Conservation (phyloP, 2,888 invertebrate genomes). For the Myopa testacea region DNA sequence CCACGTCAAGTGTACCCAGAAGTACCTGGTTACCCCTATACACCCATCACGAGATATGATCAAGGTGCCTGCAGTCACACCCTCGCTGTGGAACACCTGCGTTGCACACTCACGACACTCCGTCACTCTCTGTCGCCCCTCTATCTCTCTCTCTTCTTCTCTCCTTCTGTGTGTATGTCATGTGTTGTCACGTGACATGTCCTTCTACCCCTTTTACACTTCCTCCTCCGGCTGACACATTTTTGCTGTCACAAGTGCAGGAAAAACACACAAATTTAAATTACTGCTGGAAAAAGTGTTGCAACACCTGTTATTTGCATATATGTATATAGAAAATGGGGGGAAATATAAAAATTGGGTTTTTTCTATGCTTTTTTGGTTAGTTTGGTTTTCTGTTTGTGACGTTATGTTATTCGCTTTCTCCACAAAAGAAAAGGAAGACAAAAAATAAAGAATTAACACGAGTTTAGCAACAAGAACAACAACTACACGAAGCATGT, state of each 20-base stretch:
- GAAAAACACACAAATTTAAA: slow-evolving; percentile 9
- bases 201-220: neutral
- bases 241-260: neutral
- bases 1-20: slow-evolving; percentile 30
- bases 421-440: too few species aligned
- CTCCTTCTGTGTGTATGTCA: neutral
- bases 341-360: neutral
- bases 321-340: neutral
- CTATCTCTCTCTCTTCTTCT: neutral
- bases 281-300: slow-evolving; percentile 5
- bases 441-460: too few species aligned
- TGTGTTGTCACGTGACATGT: neutral
- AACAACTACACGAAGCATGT: too few species aligned
- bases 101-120: neutral
- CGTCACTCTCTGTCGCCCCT: neutral
- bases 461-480: too few species aligned
- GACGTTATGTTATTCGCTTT: too few species aligned
- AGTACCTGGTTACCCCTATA: neutral
- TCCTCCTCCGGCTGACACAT: neutral
- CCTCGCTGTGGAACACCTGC: neutral
- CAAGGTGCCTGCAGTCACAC: slow-evolving; percentile 23
- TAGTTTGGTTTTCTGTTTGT: too few species aligned
- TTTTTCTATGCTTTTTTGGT: neutral
- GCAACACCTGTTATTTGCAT: slow-evolving; percentile 35
- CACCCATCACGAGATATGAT: slow-evolving; percentile 20